Evolutionary conservation across 2,888 invertebrate genomes (phyloP).

Genomic region (Eumacrocentrus americanus): DNA sequence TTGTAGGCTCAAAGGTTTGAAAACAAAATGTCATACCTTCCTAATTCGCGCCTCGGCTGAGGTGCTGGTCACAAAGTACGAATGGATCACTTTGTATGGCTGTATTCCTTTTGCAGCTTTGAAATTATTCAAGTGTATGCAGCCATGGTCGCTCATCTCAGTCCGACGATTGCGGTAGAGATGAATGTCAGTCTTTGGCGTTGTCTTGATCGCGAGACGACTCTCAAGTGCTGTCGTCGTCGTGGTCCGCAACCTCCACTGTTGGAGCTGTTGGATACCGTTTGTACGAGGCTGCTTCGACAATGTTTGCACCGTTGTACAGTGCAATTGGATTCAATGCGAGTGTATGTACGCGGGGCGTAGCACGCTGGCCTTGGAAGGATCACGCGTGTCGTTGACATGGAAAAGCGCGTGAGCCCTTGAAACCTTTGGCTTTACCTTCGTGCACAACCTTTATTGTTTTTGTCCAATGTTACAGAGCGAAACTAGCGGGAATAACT

Average conservation of each 20-base stretch:
- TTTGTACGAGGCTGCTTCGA: not conserved
- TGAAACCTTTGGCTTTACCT: conserved; percentile 10
- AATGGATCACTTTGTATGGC: conserved; percentile 80
- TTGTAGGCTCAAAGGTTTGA: no score
- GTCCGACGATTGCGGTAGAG: conserved; percentile 34
- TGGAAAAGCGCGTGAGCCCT: conserved; percentile 48
- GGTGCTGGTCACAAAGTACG: conserved; percentile 84
- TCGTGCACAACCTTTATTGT: conserved; percentile 2
- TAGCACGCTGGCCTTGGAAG: conserved; percentile 53
- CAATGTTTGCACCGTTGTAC: not conserved
- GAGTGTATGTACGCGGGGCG: conserved; percentile 44
- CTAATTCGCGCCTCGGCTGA: conserved; percentile 80
- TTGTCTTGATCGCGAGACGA: conserved; percentile 6
- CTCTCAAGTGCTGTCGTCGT: conserved; percentile 8
- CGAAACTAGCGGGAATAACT: no score
- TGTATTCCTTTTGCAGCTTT: conserved; percentile 78
- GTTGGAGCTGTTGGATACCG: conserved; percentile 40
- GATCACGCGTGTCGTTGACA: conserved; percentile 53
- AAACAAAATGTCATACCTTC: conserved; percentile 74
- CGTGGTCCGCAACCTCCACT: conserved; percentile 22
- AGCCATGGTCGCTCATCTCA: conserved; percentile 74
- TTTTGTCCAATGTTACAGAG: not conserved
- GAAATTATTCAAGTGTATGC: conserved; percentile 80
- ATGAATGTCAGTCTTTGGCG: conserved; percentile 28
- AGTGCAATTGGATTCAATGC: conserved; percentile 10